Evolutionary conservation across 1,140 invertebrate species (phyloP), one percentile per base, ranked within the genome.

Genomic region (Zaprionus africanus): DNA sequence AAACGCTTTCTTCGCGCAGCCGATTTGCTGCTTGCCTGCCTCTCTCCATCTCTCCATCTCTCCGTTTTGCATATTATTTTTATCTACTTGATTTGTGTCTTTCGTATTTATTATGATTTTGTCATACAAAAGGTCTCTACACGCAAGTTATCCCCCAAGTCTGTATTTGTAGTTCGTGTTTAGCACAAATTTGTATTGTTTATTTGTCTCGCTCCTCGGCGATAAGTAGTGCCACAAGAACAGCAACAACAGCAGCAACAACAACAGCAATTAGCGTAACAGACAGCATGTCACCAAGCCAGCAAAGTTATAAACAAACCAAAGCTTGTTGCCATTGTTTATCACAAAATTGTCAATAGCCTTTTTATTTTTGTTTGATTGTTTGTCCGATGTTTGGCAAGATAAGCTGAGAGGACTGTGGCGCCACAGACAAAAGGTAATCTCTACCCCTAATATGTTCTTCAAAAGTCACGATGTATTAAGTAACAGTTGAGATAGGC

Each of bases 211-310:
- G 63, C 22, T 5, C 43, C 15, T 5, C 43, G 24, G 34, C 31
- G 43, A 34, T 13, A 53, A 61, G 19, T 17, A 31, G 17, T 74
- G 58, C 79, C 38, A 15, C 13, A 41, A 41, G 38, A 41, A 56
- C 67, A 41, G 15, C 38, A 41, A 41, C 5, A 49, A 78, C 46
- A 63, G 51, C 28, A 67, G 9, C 31, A 38, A 19, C 4, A 64
- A 65, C 34, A 71, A 68, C 36, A 63, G 57, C 60, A 81, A 67
- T 77, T 57, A 67, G 54, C 66, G 19, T 61, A 63, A 56, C 76
- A 83, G 81, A 83, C 81, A 72, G 80, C 81, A 36, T 82, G 81
- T 83, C 81, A 72, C 81, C 76, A 54, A 22, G 17, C 7, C 15
- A 6, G 56, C 24, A 54, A 67, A 64, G 58, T 72, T 69, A 76